Base-by-base conservation (phyloP, 2,888 invertebrate genomes). In the Erannis defoliaria region DNA sequence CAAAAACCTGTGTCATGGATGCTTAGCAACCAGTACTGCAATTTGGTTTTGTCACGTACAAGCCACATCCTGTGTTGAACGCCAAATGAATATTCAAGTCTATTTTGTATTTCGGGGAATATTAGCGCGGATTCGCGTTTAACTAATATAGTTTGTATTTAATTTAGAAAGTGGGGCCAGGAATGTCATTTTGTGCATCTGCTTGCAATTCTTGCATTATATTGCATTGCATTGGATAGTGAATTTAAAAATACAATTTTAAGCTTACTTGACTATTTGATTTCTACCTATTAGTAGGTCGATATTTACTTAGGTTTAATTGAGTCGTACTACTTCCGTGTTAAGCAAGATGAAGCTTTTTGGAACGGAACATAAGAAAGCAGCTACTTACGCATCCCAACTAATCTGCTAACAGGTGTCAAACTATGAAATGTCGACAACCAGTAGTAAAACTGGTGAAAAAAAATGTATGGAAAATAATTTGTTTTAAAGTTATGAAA, bases 1-100 rank as follows among this genome's bases (percentile, higher is more conserved):
- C 72, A 79, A 79, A 79, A 76, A 73, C 72, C 53, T 62, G 63
- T 70, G 68, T 71, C 70, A 72, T 69, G 73, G 71, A 40, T 53
- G 35, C 33, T 49, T 37, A 38, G 55, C 29, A 19, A 35, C 33
- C 33, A 31, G 29, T 14, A 40, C 16, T 61, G 51, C 56, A 57
- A 54, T 57, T 62, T 48, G 40, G 53, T 48, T 33, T 42, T 48
- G 62, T 53, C 62, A 62, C 62, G 62, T 56, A 51, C 53, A 10
- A n/a, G 18, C 48, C 56, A 62, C 53, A 62, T 62, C 62, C 62
- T 62, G 56, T 35, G 33, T 19, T 8, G 35, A 42, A 56, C 48
- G 56, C 21, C 21, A n/a, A 48, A 56, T 57, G 56, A 62, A 57
- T 62, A 43, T 42, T 29, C 43, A 59, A 35, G 14, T 16, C 35